Percentiles rank a stretch among this genome's conserved stretches.
phyloP scores from a whole-genome alignment of 2,113 vertebrate species.

The Pangasianodon hypophthalmus region DNA sequence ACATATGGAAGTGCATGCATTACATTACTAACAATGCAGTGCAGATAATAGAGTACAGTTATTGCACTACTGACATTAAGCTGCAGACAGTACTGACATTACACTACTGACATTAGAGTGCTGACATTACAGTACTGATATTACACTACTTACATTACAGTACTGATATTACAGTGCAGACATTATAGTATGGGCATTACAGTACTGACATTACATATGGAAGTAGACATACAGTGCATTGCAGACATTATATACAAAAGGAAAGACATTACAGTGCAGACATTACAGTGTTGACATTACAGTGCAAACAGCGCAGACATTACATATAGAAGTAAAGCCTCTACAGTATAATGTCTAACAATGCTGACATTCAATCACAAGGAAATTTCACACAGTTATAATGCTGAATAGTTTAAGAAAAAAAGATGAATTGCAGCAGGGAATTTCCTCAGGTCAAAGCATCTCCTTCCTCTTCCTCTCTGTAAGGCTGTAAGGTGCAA shows the following conservation, averaged over 20 bases:
- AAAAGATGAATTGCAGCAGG: slow-evolving; percentile 50
- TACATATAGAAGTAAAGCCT: neutral
- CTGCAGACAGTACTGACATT: neutral
- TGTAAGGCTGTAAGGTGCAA: slow-evolving; percentile 38
- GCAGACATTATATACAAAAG: neutral
- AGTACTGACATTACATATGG: neutral
- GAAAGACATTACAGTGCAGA: neutral
- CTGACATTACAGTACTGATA: neutral
- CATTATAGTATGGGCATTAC: neutral
- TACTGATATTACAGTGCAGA: neutral
- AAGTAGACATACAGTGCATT: neutral
- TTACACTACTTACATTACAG: neutral
- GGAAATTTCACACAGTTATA: neutral
- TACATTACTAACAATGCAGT: neutral
- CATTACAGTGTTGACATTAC: neutral
- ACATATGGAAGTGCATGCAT: neutral
- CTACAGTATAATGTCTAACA: neutral
- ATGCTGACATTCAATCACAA: neutral
- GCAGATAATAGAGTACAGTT: neutral
- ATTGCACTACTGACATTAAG: neutral
- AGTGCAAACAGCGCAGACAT: neutral
- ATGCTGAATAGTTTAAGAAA: slow-evolving; percentile 2
- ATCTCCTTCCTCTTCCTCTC: slow-evolving; percentile 55
- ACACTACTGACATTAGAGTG: neutral
- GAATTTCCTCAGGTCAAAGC: slow-evolving; percentile 63